Evolutionary conservation across 2,888 invertebrate genomes (phyloP), one percentile per base, ranked within the genome.

Genomic region (Sinohyriopsis cumingii): DNA sequence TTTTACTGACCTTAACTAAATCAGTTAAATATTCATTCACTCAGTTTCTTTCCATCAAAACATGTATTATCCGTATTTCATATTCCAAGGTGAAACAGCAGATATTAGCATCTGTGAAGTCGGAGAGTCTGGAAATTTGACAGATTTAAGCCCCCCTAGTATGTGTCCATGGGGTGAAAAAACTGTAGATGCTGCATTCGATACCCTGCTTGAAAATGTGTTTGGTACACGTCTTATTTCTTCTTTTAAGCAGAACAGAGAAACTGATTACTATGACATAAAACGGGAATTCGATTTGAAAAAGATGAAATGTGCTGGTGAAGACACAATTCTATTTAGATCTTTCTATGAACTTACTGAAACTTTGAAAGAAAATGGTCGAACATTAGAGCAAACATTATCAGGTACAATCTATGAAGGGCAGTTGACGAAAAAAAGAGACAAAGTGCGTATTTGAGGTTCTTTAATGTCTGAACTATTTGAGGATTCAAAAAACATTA

Each of bases 91-190:
- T 18, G 80, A 78, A 12, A 80, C 80, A 19, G 72, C 72, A 15
- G 80, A 80, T 56, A 76, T 80, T 24, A 77, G 77, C n/a, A 75
- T 69, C 12, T 71, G 76, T 57, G 63, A 74, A 63, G 69, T 77
- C 45, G 55, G 64, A 12, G 19, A n/a, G 4, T 68, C 74, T 64
- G 75, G 77, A 5, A 68, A 59, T 3, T 60, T 80, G 9, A 60
- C 59, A 55, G 78, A 78, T 63, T 25, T 78, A 7, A 56, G 62
- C 60, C 68, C 71, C 24, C 77, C 78, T 1, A 67, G 67, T 24
- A 78, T 78, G 3, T 78, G 78, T 9, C 74, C 78, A 0, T 78
- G 78, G 78, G 80, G 80, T 5, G 80, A 78, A 15, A 80, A 71
- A 7, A n/a, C 67, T 15, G 78, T 80, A 3, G 74, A 80, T 63